phyloP scores from a whole-genome alignment of 2,888 invertebrate genomes.

The Metacarcinus magister region DNA sequence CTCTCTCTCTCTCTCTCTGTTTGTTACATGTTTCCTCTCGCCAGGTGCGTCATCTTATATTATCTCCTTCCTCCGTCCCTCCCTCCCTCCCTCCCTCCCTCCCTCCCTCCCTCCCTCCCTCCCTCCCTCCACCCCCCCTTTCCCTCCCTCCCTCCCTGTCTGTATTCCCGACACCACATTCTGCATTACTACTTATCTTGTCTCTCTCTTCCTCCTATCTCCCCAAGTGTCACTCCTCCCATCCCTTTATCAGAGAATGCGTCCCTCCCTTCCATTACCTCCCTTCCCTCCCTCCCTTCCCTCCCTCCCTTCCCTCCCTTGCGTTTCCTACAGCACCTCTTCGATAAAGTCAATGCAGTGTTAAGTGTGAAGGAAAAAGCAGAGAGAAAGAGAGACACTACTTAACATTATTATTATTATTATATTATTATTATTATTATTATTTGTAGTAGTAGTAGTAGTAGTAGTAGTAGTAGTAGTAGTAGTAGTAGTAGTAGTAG shows the following conservation, averaged over 20 bases:
- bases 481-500: too few species aligned
- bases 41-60: not conserved
- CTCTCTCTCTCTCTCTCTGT: slow-evolving; percentile 17
- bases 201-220: not conserved
- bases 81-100: not conserved
- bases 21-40: not conserved
- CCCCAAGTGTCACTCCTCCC: not conserved
- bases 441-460: too few species aligned
- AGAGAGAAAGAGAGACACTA: too few species aligned
- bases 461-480: too few species aligned
- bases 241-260: not conserved
- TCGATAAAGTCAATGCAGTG: too few species aligned
- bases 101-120: not conserved
- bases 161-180: not conserved
- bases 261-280: not conserved
- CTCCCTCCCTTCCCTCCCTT: not conserved
- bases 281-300: not conserved
- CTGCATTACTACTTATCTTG: slow-evolving; percentile 3
- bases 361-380: too few species aligned
- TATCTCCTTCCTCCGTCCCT: too few species aligned
- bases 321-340: not conserved
- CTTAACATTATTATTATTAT: too few species aligned
- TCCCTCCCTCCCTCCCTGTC: not conserved
- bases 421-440: too few species aligned
- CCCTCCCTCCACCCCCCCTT: not conserved